Conservation (phyloP, 2,888 invertebrate species). For the Piscicola geometra region DNA sequence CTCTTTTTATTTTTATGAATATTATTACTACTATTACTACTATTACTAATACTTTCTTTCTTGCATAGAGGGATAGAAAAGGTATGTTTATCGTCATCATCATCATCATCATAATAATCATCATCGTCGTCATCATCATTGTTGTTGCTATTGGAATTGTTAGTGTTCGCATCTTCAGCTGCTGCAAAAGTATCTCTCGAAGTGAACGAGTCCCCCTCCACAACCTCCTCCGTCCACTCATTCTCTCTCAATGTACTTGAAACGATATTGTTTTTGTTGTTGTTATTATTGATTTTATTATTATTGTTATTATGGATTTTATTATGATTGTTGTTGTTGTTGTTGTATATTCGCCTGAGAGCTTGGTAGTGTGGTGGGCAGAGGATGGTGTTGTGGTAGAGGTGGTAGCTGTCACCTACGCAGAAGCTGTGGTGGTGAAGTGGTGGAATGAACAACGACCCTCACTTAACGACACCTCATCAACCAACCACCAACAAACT, state of each 20-base stretch:
- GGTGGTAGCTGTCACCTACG: conserved; percentile 85
- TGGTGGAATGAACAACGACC: no score
- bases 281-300: neutral
- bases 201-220: no score
- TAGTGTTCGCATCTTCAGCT: neutral
- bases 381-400: conserved; percentile 86
- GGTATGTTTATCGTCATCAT: neutral
- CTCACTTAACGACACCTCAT: no score
- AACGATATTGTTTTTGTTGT: no score
- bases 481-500: no score
- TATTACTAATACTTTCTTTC: no score
- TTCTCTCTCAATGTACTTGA: no score
- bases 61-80: no score
- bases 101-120: neutral
- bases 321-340: conserved; percentile 70
- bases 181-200: no score
- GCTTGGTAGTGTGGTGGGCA: conserved; percentile 92
- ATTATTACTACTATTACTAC: no score
- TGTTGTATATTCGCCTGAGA: conserved; percentile 69
- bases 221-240: no score
- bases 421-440: conserved; percentile 71
- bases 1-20: no score
- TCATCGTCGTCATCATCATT: neutral
- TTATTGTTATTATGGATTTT: conserved; percentile 60
- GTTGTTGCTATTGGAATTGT: conserved; percentile 3